These are phyloP conservation scores for Amblyjoppa proteus DNA, from an alignment of 2,888 invertebrate genomes.

Conservation along the genomic window DNA sequence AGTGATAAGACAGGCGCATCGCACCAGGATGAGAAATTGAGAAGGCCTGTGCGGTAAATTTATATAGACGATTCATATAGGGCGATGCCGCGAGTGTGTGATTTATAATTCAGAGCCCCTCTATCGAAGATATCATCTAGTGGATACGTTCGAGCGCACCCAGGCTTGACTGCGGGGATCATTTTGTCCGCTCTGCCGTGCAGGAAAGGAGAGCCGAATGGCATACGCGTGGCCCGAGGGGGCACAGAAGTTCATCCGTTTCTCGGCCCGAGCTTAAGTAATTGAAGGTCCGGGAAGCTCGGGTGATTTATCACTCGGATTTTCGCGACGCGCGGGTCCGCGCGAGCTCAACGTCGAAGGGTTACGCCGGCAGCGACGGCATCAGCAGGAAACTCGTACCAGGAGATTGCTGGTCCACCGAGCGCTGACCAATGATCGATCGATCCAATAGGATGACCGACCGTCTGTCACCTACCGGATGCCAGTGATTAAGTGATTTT, in stretches of 20 bases:
- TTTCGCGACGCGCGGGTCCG: slow-evolving; percentile 54
- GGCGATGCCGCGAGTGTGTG: neutral
- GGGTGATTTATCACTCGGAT: slow-evolving; percentile 78
- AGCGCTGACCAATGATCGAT: slow-evolving; percentile 79
- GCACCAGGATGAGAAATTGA: neutral
- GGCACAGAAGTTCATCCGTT: slow-evolving; percentile 59
- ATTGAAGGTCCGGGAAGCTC: slow-evolving; percentile 74
- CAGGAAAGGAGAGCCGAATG: slow-evolving; percentile 14
- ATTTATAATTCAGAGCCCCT: slow-evolving; percentile 38
- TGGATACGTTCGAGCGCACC: neutral
- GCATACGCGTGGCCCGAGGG: slow-evolving; percentile 38
- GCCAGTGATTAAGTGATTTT: slow-evolving; percentile 76
- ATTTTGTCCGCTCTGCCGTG: slow-evolving; percentile 28
- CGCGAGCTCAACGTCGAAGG: slow-evolving; percentile 53
- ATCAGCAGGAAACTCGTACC: slow-evolving; percentile 37
- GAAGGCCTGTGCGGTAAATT: neutral
- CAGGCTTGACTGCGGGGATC: slow-evolving; percentile 14
- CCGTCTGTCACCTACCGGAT: slow-evolving; percentile 69
- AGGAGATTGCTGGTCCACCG: slow-evolving; percentile 63
- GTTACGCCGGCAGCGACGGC: slow-evolving; percentile 38
- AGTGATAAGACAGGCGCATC: neutral
- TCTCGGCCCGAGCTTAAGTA: slow-evolving; percentile 71
- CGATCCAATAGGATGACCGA: slow-evolving; percentile 74
- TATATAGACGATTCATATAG: neutral
- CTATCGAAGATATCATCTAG: neutral